Evolutionary conservation across 1,140 invertebrate species (phyloP).

Genomic region (Aphis gossypii): DNA sequence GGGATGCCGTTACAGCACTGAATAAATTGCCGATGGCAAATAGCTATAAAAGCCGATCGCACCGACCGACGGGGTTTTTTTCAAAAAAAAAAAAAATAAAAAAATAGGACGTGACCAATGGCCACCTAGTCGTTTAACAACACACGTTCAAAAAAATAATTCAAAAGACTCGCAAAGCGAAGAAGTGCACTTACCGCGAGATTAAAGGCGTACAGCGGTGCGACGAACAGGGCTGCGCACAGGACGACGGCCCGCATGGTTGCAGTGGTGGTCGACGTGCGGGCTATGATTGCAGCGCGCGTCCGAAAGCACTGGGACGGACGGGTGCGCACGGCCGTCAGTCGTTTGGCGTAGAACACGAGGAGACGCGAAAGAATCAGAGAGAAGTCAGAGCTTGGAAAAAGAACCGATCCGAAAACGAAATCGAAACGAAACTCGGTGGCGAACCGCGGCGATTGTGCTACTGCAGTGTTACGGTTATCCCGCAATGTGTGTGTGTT

Average conservation of each 20-base stretch:
- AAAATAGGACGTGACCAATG: neutral
- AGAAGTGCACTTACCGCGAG: slow-evolving; percentile 33
- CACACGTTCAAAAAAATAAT: too few species aligned
- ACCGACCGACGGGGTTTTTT: neutral
- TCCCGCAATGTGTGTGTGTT: neutral
- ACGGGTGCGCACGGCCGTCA: neutral
- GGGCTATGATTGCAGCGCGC: neutral
- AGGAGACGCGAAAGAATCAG: neutral
- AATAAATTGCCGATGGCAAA: too few species aligned
- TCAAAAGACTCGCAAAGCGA: neutral
- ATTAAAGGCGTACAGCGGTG: slow-evolving; percentile 36
- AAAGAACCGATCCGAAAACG: neutral
- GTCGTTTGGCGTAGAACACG: neutral
- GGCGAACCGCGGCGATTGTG: neutral
- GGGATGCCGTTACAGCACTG: too few species aligned
- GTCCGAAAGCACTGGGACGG: neutral
- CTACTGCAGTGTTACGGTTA: neutral
- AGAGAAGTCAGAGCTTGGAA: neutral
- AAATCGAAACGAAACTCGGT: neutral
- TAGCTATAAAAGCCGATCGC: neutral
- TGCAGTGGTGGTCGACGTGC: neutral
- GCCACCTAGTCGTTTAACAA: neutral
- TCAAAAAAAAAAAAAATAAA: too few species aligned
- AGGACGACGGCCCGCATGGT: slow-evolving; percentile 55
- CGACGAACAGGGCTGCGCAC: slow-evolving; percentile 56